Percentiles rank a stretch among this genome's conserved stretches.
Conservation (phyloP, 2,113 vertebrate species). For the Pimephales promelas region DNA sequence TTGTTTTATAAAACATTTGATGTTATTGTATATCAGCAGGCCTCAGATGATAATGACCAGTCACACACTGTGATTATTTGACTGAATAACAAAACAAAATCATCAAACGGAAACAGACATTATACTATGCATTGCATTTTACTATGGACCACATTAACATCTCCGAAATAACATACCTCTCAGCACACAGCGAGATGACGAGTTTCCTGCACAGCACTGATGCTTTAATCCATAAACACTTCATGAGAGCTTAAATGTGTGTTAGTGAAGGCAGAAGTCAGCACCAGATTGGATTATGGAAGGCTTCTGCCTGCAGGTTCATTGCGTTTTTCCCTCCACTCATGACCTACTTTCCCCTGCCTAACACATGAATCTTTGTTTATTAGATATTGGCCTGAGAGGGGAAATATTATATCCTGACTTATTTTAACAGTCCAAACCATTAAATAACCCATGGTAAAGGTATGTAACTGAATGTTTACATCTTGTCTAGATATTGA, state of each 20-base stretch:
- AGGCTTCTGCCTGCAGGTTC: slow-evolving; percentile 27
- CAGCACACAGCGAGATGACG: background rate
- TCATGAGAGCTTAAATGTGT: slow-evolving; percentile 30
- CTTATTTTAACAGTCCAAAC: slow-evolving; percentile 33
- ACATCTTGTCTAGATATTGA: background rate
- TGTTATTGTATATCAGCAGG: slow-evolving; percentile 11
- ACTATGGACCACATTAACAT: background rate
- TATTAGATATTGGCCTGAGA: slow-evolving; percentile 15
- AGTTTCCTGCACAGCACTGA: slow-evolving; percentile 5
- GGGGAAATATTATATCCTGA: background rate
- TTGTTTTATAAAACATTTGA: slow-evolving; percentile 19
- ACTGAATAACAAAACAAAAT: slow-evolving; percentile 26
- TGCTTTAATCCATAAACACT: slow-evolving; percentile 11
- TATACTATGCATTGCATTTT: background rate
- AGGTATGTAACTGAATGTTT: background rate
- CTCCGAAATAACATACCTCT: background rate
- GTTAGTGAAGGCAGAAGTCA: slow-evolving; percentile 31
- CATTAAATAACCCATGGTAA: slow-evolving; percentile 27
- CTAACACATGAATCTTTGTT: background rate
- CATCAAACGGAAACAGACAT: background rate
- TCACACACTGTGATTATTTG: background rate
- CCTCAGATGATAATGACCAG: background rate
- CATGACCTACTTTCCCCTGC: slow-evolving; percentile 51
- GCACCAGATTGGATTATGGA: slow-evolving; percentile 39
- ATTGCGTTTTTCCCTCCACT: slow-evolving; percentile 10